phyloP scores from a whole-genome alignment of 2,888 invertebrate species.

The Nephrotoma flavescens region DNA sequence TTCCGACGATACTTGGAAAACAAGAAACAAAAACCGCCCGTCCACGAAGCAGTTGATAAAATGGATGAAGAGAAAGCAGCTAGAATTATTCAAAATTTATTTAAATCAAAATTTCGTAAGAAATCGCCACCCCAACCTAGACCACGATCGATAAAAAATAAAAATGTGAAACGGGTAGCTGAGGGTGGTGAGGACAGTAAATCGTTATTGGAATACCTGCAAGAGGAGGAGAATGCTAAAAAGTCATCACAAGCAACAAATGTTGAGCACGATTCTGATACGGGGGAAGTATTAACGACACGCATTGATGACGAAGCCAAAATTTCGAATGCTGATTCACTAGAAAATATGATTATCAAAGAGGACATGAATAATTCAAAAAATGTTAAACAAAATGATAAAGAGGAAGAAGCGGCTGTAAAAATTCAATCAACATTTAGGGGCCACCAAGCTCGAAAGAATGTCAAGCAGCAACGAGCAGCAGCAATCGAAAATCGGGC shows the following conservation, averaged over 20 bases:
- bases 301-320: not conserved
- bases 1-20: not conserved
- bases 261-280: not conserved
- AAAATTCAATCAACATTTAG: conserved; percentile 13
- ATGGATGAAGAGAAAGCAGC: conserved; percentile 18
- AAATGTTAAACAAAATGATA: not conserved
- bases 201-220: not conserved
- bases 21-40: not conserved
- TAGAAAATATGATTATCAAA: not conserved
- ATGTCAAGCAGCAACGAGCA: not conserved
- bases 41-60: conserved; percentile 6
- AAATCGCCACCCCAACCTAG: conserved; percentile 6
- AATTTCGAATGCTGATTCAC: not conserved
- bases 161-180: not conserved
- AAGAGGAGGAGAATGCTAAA: not conserved
- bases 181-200: not conserved
- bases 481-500: not conserved
- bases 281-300: not conserved
- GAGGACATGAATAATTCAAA: not conserved
- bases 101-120: conserved; percentile 21
- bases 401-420: not conserved
- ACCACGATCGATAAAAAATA: not conserved
- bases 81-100: conserved; percentile 34
- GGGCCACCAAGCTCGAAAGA: conserved; percentile 8
- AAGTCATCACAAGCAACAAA: not conserved